These are phyloP conservation scores for Latheticus oryzae DNA, from an alignment of 2,888 invertebrate species.

Conservation along the genomic window DNA sequence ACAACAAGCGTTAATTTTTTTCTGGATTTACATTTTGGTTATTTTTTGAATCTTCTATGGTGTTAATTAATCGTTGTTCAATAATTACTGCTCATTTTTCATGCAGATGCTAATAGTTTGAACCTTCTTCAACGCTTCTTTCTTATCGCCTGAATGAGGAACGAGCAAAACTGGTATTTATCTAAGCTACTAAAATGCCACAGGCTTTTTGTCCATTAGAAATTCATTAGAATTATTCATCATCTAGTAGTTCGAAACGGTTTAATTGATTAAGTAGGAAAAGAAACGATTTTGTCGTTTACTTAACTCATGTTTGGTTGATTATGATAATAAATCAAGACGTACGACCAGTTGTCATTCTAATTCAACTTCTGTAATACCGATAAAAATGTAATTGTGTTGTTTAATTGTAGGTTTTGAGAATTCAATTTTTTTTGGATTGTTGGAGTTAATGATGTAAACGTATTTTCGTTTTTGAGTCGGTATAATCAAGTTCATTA, in stretches of 20 bases:
- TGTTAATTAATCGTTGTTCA: too few relatives aligned
- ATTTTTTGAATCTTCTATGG: too few relatives aligned
- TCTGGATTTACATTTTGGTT: too few relatives aligned
- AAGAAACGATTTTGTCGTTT: slow-evolving; percentile 25
- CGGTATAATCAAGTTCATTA: slow-evolving; percentile 29
- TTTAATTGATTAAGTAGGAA: slow-evolving; percentile 21
- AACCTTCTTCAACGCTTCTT: slow-evolving; percentile 5
- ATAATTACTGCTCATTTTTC: too few relatives aligned
- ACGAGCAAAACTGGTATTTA: slow-evolving; percentile 14
- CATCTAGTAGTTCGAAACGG: slow-evolving; percentile 8
- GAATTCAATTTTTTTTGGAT: slow-evolving; percentile 11
- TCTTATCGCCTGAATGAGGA: neutral
- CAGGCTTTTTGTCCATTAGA: slow-evolving; percentile 8
- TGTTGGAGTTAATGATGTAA: too few relatives aligned
- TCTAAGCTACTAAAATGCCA: slow-evolving; percentile 14
- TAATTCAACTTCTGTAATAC: too few relatives aligned
- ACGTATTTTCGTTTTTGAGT: too few relatives aligned
- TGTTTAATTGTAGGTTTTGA: too few relatives aligned
- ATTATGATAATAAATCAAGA: slow-evolving; percentile 21
- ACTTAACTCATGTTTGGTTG: slow-evolving; percentile 19
- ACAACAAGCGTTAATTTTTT: too few relatives aligned
- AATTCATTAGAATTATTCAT: slow-evolving; percentile 25
- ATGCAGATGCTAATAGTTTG: neutral
- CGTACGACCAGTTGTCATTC: slow-evolving; percentile 2
- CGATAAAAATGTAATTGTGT: too few relatives aligned